Percentiles rank a stretch among this genome's conserved stretches.
Conservation (phyloP, 2,888 invertebrate species). For the Meghimatium bilineatum region DNA sequence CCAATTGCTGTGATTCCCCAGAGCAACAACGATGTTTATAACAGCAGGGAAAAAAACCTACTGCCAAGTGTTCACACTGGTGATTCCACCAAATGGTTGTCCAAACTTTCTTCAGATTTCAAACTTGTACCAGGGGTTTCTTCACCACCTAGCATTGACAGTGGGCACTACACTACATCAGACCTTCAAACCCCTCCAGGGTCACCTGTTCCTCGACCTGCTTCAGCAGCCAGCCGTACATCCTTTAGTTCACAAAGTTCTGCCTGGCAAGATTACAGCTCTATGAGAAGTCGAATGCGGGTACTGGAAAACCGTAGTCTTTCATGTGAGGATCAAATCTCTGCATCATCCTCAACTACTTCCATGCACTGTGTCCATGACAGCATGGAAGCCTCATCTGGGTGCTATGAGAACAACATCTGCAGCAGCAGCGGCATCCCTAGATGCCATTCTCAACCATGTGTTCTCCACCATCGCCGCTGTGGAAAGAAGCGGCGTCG, state of each 20-base stretch:
- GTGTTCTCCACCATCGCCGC: constrained; percentile 72
- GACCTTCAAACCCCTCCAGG: constrained; percentile 71
- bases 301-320: constrained; percentile 72
- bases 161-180: constrained; percentile 62
- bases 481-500: constrained; percentile 70
- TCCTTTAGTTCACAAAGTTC: constrained; percentile 64
- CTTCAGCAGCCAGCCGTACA: constrained; percentile 69
- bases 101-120: constrained; percentile 31
- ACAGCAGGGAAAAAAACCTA: constrained; percentile 10
- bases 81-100: constrained; percentile 25
- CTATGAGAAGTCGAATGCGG: constrained; percentile 54
- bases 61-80: neutral
- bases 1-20: constrained; percentile 61
- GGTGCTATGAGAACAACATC: constrained; percentile 44
- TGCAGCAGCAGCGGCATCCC: constrained; percentile 62
- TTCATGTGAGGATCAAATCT: constrained; percentile 72
- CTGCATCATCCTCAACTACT: constrained; percentile 51
- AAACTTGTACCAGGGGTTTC: constrained; percentile 44
- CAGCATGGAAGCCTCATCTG: constrained; percentile 19
- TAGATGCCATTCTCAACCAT: constrained; percentile 75
- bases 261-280: constrained; percentile 61
- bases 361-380: constrained; percentile 54
- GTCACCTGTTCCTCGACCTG: constrained; percentile 74
- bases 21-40: constrained; percentile 33
- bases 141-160: constrained; percentile 54